Evolutionary conservation across 2,113 vertebrate genomes (phyloP), one percentile per base, ranked within the genome.

Genomic region (Poicephalus gulielmi): DNA sequence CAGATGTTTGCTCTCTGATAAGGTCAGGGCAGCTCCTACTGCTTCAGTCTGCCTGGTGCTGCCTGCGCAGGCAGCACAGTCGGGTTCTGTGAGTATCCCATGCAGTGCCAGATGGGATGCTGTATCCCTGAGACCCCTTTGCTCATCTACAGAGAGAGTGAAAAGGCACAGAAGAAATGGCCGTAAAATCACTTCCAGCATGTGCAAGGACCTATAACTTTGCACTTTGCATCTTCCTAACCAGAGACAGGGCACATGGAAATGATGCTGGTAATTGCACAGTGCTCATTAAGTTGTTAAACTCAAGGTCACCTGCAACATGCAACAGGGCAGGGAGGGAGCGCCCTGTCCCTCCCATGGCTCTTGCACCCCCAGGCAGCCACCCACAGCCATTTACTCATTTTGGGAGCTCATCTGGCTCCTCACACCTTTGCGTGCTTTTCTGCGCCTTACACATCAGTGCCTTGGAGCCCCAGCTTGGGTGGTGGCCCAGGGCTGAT

Each of bases 381-480:
- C 79, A 24, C 70, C 62, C 86, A 60, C 2, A 0, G 71, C 35
- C 30, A 2, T 43, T 55, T 63, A 81, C 11, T 84, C 79, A 60
- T 85, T 13, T 77, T n/a, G 47, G n/a, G 46, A 19, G 22, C 74
- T 59, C 3, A 2, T 7, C 75, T 68, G 60, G 67, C 52, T 86
- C 39, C 86, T 79, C 2, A 1, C 20, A 33, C 44, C 44, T 69
- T 4, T 8, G 47, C 0, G 1, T 46, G 77, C 28, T 3, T 25
- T 52, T 68, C 59, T 0, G 4, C 14, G 19, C 41, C 0, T 0
- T 20, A 10, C n/a, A 19, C 23, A 39, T 28, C 49, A 31, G 7
- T 4, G 8, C 9, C 73, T 44, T 10, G 0, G 2, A 53, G 50
- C 17, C 17, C 20, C 19, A 55, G 17, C 19, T 47, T n/a, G 52